Evolutionary conservation across 2,888 invertebrate species (phyloP).

Genomic region (Ormyrus rosae): DNA sequence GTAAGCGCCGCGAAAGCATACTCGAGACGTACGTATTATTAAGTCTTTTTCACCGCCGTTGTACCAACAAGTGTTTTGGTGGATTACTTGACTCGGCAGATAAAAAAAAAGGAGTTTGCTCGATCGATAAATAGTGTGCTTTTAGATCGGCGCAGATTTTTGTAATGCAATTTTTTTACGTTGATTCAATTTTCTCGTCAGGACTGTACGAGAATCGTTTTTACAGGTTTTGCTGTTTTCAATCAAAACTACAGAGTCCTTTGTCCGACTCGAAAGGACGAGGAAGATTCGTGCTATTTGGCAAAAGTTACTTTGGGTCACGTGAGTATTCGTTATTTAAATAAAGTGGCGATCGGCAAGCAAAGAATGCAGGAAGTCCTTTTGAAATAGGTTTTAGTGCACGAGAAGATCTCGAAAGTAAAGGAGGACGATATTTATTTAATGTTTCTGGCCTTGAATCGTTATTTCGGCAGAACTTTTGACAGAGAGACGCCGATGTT

Average conservation of each 20-base stretch:
- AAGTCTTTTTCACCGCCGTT: neutral
- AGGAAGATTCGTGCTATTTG: constrained; percentile 11
- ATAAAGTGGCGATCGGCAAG: constrained; percentile 38
- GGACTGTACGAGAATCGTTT: neutral
- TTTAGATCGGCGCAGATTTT: too few relatives aligned
- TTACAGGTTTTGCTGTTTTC: constrained; percentile 28
- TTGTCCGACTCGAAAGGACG: neutral
- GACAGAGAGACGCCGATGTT: constrained; percentile 80
- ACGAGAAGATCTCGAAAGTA: constrained; percentile 78
- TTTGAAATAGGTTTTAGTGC: constrained; percentile 79
- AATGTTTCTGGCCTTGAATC: constrained; percentile 83
- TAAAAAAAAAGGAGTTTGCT: too few relatives aligned
- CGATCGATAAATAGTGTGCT: too few relatives aligned
- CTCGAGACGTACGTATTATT: constrained; percentile 74
- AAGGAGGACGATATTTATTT: constrained; percentile 83
- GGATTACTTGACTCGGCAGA: too few relatives aligned
- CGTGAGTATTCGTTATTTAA: constrained; percentile 6
- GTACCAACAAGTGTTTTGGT: too few relatives aligned
- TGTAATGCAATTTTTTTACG: too few relatives aligned
- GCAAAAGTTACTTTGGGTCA: constrained; percentile 37
- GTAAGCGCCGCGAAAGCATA: constrained; percentile 78
- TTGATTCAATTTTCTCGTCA: neutral
- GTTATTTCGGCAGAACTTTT: constrained; percentile 82
- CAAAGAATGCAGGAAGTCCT: neutral
- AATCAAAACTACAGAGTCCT: constrained; percentile 23